Evolutionary conservation across 2,888 invertebrate genomes (phyloP).

Genomic region (Mythimna impura): DNA sequence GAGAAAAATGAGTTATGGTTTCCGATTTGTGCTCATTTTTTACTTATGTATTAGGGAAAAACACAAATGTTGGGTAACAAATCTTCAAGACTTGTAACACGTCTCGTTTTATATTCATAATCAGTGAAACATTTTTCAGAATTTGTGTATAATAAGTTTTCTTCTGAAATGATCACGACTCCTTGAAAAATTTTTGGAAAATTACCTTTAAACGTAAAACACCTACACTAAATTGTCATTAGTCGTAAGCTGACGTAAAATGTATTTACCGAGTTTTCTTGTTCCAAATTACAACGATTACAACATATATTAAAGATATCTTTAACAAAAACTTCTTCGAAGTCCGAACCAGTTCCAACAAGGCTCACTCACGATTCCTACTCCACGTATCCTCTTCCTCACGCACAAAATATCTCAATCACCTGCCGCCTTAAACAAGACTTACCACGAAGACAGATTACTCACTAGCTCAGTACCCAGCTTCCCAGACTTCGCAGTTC

Average conservation of each 20-base stretch:
- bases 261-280: not conserved
- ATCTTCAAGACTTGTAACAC: not conserved
- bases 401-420: slow-evolving; percentile 54
- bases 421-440: slow-evolving; percentile 71
- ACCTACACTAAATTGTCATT: not conserved
- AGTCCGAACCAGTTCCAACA: not conserved
- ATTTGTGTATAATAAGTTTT: no score
- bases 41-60: not conserved
- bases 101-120: not conserved
- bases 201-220: not conserved
- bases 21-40: slow-evolving; percentile 39
- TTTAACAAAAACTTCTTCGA: not conserved
- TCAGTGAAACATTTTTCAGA: not conserved
- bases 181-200: not conserved
- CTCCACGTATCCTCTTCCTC: slow-evolving; percentile 29
- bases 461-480: slow-evolving; percentile 37
- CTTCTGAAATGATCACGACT: not conserved
- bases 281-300: not conserved
- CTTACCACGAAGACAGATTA: slow-evolving; percentile 65
- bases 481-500: slow-evolving; percentile 42
- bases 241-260: not conserved
- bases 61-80: not conserved
- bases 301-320: not conserved
- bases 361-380: slow-evolving; percentile 19
- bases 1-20: slow-evolving; percentile 57